These are phyloP conservation scores for Amazona guildingii DNA, from an alignment of 2,113 vertebrate genomes.

Conservation along the genomic window DNA sequence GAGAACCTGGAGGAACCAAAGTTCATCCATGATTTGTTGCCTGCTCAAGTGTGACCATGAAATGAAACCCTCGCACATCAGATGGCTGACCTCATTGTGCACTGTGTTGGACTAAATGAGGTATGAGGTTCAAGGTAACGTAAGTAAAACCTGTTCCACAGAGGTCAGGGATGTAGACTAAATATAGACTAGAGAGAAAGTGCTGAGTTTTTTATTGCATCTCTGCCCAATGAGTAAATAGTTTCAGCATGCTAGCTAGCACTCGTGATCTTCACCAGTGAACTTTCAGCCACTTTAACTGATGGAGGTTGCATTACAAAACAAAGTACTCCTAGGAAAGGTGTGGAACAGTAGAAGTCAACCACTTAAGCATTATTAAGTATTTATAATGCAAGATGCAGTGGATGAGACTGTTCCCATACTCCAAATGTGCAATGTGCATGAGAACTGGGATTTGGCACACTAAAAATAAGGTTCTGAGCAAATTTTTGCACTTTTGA, in stretches of 20 bases:
- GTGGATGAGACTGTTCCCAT: background rate
- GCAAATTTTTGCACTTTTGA: background rate
- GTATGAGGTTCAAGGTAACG: background rate
- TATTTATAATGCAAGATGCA: slow-evolving; percentile 30
- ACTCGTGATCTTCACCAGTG: background rate
- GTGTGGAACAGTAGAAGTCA: slow-evolving; percentile 1
- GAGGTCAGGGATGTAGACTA: background rate
- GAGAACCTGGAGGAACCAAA: background rate
- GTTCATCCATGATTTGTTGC: background rate
- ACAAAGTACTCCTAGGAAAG: background rate
- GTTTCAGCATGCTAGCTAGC: background rate
- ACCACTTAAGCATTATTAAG: slow-evolving; percentile 3
- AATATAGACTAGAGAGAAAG: background rate
- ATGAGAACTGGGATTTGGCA: background rate
- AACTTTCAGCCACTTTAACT: background rate
- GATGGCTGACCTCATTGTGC: slow-evolving; percentile 8
- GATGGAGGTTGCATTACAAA: background rate
- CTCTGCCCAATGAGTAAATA: background rate
- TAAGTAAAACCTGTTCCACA: background rate
- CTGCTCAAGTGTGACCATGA: slow-evolving; percentile 17
- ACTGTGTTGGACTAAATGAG: background rate
- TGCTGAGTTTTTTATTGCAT: background rate
- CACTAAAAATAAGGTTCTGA: background rate
- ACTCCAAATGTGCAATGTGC: background rate
- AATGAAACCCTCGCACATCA: slow-evolving; percentile 5